Percentiles rank a stretch among this genome's conserved stretches.
Conservation (phyloP, 2,797 vertebrate species). For the Cercopithecus mitis region DNA sequence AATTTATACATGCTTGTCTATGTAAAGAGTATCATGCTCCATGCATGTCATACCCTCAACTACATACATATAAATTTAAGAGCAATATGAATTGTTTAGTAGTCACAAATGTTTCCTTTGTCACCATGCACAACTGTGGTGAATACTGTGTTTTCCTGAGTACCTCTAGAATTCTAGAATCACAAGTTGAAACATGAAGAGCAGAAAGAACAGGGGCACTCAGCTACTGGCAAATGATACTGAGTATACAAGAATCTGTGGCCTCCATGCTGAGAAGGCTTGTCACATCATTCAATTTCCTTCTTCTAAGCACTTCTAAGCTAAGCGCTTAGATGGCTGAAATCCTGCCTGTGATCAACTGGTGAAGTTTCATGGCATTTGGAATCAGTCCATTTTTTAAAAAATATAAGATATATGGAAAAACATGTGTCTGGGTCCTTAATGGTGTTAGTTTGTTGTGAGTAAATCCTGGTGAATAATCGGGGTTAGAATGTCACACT, state of each 20-base stretch:
- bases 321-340: background rate
- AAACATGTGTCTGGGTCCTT: background rate
- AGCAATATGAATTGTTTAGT: background rate
- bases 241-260: background rate
- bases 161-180: too few species aligned
- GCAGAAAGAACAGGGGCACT: background rate
- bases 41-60: background rate
- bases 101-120: background rate
- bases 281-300: background rate
- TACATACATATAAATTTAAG: background rate
- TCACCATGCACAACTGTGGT: background rate
- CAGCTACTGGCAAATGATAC: background rate
- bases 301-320: background rate
- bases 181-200: background rate
- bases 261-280: background rate
- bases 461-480: background rate
- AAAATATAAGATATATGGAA: background rate
- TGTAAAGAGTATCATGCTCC: background rate
- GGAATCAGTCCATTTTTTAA: background rate
- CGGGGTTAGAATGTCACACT: background rate
- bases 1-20: background rate
- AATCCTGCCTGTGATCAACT: background rate
- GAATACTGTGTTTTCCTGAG: background rate
- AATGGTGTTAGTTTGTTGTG: background rate
- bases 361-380: background rate